Base-by-base conservation (phyloP, 2,113 vertebrate species). In the Murina feae region DNA sequence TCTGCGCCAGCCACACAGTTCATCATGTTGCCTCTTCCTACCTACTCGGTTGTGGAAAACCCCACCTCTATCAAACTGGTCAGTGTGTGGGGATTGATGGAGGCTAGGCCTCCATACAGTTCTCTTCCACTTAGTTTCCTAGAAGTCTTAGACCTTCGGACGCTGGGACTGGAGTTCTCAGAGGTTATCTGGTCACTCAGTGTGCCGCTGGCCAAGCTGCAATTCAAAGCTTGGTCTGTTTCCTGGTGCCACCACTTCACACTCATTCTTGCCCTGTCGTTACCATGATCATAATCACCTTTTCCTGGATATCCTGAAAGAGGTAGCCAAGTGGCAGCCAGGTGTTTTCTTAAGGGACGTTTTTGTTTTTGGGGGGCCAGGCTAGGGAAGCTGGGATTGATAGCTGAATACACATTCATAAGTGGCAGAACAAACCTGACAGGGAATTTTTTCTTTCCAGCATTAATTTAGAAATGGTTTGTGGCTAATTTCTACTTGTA, bases 41-140 rank as follows among this genome's bases (percentile, higher is more conserved):
- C 98, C 91, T 98, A 98, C 91, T 97, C 98, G n/a, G 98, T 99
- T 72, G 97, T 98, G 96, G 98, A 98, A 95, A 98, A 98, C 72
- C 98, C 98, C 89, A 96, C 99, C 5, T 98, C 99, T 37, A 98
- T 99, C 98, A 99, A 99, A 98, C 98, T 99, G 99, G 99, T 99
- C 97, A 99, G 98, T 98, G 95, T 53, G 63, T 39, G 74, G 55
- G 32, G 65, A 9, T 14, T 81, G 37, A 47, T 76, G 39, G 60
- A 32, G 79, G 11, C 44, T 35, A 65, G 53, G 37, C 44, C 71
- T 66, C 7, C 9, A 0, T 69, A 84, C 42, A 58, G 75, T 72
- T 89, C 55, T 89, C 44, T 86, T 76, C 44, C 47, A 23, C 11
- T 8, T 75, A 12, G 32, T 85, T 87, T 74, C 85, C 82, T 51